Evolutionary conservation across 2,888 invertebrate genomes (phyloP).

Genomic region (Nasonovia ribisnigri): DNA sequence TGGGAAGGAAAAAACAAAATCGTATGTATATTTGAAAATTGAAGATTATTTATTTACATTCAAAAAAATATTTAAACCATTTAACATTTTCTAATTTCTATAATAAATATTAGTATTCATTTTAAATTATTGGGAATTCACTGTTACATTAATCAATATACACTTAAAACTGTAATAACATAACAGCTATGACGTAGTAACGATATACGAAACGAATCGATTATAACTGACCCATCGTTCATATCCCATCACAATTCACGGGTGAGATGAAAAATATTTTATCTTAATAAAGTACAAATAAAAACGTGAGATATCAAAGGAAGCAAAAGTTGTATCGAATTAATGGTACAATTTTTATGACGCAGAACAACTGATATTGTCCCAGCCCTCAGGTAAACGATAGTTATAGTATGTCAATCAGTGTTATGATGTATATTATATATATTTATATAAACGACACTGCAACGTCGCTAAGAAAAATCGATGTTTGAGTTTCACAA

Average conservation of each 20-base stretch:
- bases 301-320: neutral
- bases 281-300: neutral
- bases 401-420: neutral
- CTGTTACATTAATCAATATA: neutral
- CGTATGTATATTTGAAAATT: neutral
- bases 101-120: neutral
- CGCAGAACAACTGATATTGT: neutral
- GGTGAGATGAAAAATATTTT: neutral
- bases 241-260: neutral
- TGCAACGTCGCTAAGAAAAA: neutral
- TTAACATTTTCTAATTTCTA: neutral
- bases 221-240: neutral
- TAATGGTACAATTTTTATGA: neutral
- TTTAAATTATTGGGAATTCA: neutral
- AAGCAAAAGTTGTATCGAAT: neutral
- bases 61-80: neutral
- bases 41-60: neutral
- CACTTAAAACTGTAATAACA: neutral
- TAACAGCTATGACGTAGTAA: neutral
- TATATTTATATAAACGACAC: too few relatives aligned
- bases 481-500: neutral
- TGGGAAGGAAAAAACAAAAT: neutral
- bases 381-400: neutral
- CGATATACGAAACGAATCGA: neutral
- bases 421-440: neutral